phyloP scores from a whole-genome alignment of 1,140 invertebrate genomes.

The Alviniconcha marisindica region DNA sequence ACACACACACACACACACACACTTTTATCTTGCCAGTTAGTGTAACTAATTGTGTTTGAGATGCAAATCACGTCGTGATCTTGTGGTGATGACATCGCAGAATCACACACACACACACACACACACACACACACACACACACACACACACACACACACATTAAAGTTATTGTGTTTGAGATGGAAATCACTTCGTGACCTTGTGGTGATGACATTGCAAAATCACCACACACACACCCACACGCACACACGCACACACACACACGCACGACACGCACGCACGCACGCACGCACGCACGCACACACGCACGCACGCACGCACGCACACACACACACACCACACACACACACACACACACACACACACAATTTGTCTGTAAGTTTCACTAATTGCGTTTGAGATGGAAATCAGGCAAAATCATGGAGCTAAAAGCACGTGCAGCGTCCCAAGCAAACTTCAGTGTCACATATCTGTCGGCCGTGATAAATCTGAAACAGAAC shows the following conservation, averaged over 20 bases:
- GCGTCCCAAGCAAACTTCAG: too few species aligned
- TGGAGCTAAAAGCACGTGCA: too few species aligned
- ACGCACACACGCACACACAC: not conserved
- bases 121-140: constrained; percentile 7
- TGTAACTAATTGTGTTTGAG: too few species aligned
- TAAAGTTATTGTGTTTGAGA: not conserved
- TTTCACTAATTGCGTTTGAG: too few species aligned
- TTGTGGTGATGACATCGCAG: too few species aligned
- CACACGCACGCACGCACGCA: not conserved
- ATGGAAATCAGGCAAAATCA: too few species aligned
- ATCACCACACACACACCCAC: not conserved
- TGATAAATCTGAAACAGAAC: too few species aligned
- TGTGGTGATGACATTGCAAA: not conserved
- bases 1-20: constrained; percentile 5
- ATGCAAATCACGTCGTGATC: too few species aligned
- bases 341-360: constrained; percentile 7
- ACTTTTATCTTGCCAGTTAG: too few species aligned
- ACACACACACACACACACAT: constrained; percentile 23
- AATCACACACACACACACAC: constrained; percentile 27
- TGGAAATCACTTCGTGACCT: not conserved
- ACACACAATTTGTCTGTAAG: too few species aligned
- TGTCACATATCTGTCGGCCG: too few species aligned
- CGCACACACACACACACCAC: not conserved
- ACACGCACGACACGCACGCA: not conserved
- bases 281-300: not conserved